Evolutionary conservation across 1,140 invertebrate species (phyloP).

Genomic region (Cataglyphis hispanica): DNA sequence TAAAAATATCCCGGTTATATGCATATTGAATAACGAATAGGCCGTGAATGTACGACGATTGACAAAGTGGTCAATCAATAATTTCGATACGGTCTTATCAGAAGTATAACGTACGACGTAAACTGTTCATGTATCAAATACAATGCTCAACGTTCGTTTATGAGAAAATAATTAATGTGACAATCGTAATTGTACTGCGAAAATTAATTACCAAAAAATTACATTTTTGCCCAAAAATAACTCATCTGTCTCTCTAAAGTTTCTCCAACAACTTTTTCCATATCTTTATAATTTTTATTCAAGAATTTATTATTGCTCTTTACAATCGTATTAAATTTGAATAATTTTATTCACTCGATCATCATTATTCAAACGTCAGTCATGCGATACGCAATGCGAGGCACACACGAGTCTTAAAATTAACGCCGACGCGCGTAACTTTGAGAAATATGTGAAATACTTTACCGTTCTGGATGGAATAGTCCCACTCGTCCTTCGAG

Average conservation of each 20-base stretch:
- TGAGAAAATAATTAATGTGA: not conserved
- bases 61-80: constrained; percentile 53
- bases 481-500: constrained; percentile 82
- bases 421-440: not conserved
- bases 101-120: not conserved
- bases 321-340: not conserved
- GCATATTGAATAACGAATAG: constrained; percentile 29
- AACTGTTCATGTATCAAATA: not conserved
- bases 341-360: not conserved
- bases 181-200: not conserved
- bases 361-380: too few species aligned
- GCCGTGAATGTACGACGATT: constrained; percentile 41
- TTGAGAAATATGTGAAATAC: constrained; percentile 22
- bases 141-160: not conserved
- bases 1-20: constrained; percentile 46
- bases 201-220: not conserved
- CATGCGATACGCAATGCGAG: not conserved
- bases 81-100: constrained; percentile 26
- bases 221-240: too few species aligned
- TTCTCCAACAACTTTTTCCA: not conserved
- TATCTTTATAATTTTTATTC: not conserved
- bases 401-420: not conserved
- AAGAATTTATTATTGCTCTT: not conserved
- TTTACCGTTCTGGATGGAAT: constrained; percentile 82
- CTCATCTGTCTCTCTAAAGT: not conserved